These are phyloP conservation scores for Lithophane ornitopus DNA, from an alignment of 2,888 invertebrate species.

Conservation along the genomic window DNA sequence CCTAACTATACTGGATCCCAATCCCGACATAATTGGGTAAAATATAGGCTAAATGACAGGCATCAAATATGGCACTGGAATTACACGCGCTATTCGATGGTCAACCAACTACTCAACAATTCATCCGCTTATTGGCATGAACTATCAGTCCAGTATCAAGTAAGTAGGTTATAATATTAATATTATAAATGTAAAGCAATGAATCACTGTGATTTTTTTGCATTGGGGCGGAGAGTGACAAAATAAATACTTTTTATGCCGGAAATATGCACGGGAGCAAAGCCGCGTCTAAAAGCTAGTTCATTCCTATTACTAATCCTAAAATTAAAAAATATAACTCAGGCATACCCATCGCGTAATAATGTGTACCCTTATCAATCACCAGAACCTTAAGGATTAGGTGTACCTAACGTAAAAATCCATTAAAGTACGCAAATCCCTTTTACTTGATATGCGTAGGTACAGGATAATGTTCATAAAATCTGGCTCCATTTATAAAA, in stretches of 20 bases:
- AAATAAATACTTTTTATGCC: not conserved
- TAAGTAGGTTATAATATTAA: not conserved
- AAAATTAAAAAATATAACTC: conserved; percentile 31
- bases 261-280: not conserved
- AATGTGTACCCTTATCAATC: conserved; percentile 67
- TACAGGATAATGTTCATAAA: conserved; percentile 38
- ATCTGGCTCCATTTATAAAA: conserved; percentile 24
- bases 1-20: conserved; percentile 13
- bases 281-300: not conserved
- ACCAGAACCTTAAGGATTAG: conserved; percentile 57
- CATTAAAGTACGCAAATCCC: conserved; percentile 60
- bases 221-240: too few species aligned
- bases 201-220: not conserved
- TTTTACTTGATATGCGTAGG: conserved; percentile 47
- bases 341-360: conserved; percentile 34
- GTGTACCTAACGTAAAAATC: conserved; percentile 61
- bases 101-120: conserved; percentile 3
- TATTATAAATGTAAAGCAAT: not conserved
- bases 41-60: conserved; percentile 28
- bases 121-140: not conserved
- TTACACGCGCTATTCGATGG: conserved; percentile 12
- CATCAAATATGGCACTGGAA: conserved; percentile 28
- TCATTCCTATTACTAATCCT: conserved; percentile 7
- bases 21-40: conserved; percentile 25
- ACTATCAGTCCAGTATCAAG: not conserved